Evolutionary conservation across 2,797 vertebrate species (phyloP).

Genomic region (Vespertilio murinus): DNA sequence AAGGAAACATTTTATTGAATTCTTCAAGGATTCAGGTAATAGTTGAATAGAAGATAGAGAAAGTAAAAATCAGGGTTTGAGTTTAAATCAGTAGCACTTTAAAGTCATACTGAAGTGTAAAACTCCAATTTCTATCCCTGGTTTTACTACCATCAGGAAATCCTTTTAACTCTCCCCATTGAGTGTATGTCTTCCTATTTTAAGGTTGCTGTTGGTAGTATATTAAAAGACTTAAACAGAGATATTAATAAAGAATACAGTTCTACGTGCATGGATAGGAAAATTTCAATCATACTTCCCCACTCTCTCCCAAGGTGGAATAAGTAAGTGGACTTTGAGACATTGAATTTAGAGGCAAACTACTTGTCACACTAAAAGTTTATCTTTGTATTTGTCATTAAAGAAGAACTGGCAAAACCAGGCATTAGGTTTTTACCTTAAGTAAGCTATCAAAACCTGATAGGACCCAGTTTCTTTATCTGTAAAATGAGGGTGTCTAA

Average conservation of each 20-base stretch:
- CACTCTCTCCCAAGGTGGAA: not conserved
- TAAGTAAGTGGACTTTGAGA: not conserved
- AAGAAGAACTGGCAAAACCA: not conserved
- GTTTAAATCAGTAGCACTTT: not conserved
- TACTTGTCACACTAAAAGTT: not conserved
- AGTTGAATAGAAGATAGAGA: not conserved
- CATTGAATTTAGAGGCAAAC: not conserved
- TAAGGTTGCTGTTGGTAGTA: not conserved
- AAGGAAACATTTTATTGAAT: not conserved
- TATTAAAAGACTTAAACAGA: not conserved
- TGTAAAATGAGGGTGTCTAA: not conserved
- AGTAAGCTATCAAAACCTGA: not conserved
- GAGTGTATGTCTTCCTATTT: not conserved
- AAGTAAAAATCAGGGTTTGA: not conserved
- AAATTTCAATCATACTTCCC: not conserved
- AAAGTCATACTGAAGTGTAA: not conserved
- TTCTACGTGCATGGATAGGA: not conserved
- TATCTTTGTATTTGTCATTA: not conserved
- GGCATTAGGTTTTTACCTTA: not conserved
- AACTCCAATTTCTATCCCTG: not conserved
- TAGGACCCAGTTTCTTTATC: not conserved
- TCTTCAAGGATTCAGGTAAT: not conserved
- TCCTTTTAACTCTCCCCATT: not conserved
- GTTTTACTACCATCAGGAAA: not conserved
- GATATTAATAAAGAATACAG: not conserved